Evolutionary conservation across 2,888 invertebrate genomes (phyloP).

Genomic region (Drosophila suboccidentalis): DNA sequence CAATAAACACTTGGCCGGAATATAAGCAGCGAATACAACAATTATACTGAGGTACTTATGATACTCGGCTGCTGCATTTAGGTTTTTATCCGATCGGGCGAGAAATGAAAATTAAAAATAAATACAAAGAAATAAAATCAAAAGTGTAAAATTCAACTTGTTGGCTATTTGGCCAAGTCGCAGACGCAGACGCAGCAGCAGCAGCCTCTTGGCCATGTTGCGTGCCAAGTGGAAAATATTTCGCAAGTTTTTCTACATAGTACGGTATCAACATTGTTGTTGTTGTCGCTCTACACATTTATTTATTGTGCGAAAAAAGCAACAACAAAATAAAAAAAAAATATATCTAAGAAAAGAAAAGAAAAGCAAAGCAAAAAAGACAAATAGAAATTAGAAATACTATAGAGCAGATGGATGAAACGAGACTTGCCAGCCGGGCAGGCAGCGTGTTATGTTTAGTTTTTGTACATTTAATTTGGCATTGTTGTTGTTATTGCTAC

Average conservation of each 20-base stretch:
- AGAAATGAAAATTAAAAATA: slow-evolving; percentile 70
- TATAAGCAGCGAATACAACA: slow-evolving; percentile 21
- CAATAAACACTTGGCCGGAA: slow-evolving; percentile 64
- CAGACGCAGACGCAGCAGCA: slow-evolving; percentile 2
- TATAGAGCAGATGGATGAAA: slow-evolving; percentile 27
- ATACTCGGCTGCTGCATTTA: slow-evolving; percentile 37
- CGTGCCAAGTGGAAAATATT: slow-evolving; percentile 81
- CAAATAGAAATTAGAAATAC: slow-evolving; percentile 34
- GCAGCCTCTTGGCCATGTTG: slow-evolving; percentile 62
- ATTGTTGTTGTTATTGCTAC: slow-evolving; percentile 46
- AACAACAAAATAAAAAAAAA: slow-evolving; percentile 24
- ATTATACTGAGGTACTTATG: not conserved
- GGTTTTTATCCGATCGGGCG: slow-evolving; percentile 68
- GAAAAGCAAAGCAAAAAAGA: slow-evolving; percentile 13
- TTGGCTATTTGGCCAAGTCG: slow-evolving; percentile 35
- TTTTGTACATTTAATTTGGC: slow-evolving; percentile 70
- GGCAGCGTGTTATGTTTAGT: slow-evolving; percentile 69
- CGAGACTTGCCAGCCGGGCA: slow-evolving; percentile 34
- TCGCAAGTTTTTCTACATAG: slow-evolving; percentile 75
- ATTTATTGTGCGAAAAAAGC: slow-evolving; percentile 71
- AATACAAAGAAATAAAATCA: slow-evolving; percentile 52
- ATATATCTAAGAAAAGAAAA: not conserved
- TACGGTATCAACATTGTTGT: slow-evolving; percentile 25
- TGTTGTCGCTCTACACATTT: slow-evolving; percentile 61
- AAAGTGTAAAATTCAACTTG: slow-evolving; percentile 72